phyloP scores from a whole-genome alignment of 2,113 vertebrate genomes.

The Dromiciops gliroides region DNA sequence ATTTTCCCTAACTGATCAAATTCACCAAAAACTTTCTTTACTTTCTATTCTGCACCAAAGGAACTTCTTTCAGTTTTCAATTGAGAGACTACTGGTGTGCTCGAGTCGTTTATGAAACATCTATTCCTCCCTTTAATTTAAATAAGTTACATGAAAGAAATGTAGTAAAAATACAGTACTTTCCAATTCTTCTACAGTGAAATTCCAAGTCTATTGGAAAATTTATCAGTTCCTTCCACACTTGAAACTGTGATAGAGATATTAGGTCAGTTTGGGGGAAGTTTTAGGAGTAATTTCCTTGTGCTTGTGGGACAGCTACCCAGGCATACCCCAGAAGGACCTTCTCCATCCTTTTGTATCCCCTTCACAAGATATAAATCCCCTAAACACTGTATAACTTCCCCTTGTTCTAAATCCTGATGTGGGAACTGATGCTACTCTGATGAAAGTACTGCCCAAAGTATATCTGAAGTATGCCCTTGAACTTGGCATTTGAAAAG shows the following conservation, averaged over 20 bases:
- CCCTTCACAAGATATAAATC: background rate
- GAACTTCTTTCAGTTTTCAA: background rate
- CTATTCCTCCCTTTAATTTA: background rate
- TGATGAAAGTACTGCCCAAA: background rate
- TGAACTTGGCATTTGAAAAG: background rate
- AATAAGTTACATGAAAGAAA: background rate
- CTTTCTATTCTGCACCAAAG: conserved; percentile 1
- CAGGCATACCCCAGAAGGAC: background rate
- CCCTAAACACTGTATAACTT: background rate
- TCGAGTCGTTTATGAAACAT: background rate
- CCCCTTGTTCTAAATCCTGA: background rate
- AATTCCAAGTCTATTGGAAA: conserved; percentile 19
- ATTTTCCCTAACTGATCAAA: background rate
- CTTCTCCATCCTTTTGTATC: background rate
- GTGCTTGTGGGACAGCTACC: background rate
- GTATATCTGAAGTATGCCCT: background rate
- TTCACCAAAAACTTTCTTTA: background rate
- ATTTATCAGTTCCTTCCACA: conserved; percentile 10
- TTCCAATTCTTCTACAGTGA: conserved; percentile 2
- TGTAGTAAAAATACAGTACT: conserved; percentile 22
- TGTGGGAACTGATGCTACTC: background rate
- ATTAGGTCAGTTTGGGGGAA: conserved; percentile 19
- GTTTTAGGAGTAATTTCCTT: conserved; percentile 13
- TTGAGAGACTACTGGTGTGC: background rate
- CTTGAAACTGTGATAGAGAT: background rate